A percentile compares a stretch with the other conserved stretches of the same genome.
Evolutionary conservation across 2,888 invertebrate genomes (phyloP).

Genomic region (Ceramica pisi): DNA sequence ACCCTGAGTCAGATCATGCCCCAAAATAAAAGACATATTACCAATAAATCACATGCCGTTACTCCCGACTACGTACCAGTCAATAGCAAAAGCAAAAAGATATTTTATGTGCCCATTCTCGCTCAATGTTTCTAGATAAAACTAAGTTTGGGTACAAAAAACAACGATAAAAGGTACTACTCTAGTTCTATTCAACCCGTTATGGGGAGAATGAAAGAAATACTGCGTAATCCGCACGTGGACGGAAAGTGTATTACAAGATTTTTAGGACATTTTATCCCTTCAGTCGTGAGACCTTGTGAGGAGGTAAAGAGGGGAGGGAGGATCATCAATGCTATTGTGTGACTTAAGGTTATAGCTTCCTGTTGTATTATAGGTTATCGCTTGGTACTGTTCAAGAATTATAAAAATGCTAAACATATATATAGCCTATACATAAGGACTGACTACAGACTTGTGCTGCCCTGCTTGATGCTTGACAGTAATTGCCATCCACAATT

Average conservation of each 20-base stretch:
- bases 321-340: conserved; percentile 32
- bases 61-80: conserved; percentile 29
- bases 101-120: conserved; percentile 41
- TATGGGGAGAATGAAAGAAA: conserved; percentile 46
- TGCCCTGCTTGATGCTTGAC: no score
- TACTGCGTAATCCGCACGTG: conserved; percentile 48
- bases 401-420: conserved; percentile 18
- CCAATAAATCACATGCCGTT: conserved; percentile 56
- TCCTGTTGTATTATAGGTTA: conserved; percentile 16
- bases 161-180: conserved; percentile 38
- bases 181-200: conserved; percentile 41
- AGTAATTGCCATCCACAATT: no score
- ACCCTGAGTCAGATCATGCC: neutral
- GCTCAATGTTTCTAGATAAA: conserved; percentile 35
- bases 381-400: neutral
- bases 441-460: no score
- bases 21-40: conserved; percentile 32
- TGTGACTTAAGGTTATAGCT: conserved; percentile 22
- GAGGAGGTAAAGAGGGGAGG: neutral
- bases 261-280: conserved; percentile 28
- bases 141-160: conserved; percentile 42
- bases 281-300: neutral
- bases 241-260: conserved; percentile 42
- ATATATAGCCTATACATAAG: no score
- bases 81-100: conserved; percentile 30